Evolutionary conservation across 2,113 vertebrate species (phyloP).

Genomic region (Clarias gariepinus): DNA sequence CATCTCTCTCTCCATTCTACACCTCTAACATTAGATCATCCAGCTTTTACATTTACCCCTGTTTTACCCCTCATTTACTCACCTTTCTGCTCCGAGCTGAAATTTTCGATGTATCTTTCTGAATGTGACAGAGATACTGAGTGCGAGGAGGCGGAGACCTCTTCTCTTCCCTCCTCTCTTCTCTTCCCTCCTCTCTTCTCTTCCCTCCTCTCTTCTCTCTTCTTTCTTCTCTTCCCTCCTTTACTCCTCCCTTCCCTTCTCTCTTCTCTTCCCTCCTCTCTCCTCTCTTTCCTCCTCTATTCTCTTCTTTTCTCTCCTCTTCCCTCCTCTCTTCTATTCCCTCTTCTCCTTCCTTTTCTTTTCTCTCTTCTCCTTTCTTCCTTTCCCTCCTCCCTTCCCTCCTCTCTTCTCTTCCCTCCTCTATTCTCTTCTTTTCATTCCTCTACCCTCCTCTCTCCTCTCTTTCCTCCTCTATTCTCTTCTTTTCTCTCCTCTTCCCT

Average conservation of each 20-base stretch:
- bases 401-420: slow-evolving; percentile 6
- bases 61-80: neutral
- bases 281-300: neutral
- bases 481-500: neutral
- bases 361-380: slow-evolving; percentile 1
- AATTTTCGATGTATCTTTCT: neutral
- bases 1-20: neutral
- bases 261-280: neutral
- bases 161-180: neutral
- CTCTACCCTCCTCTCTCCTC: slow-evolving; percentile 5
- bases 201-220: neutral
- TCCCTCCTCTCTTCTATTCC: slow-evolving; percentile 9
- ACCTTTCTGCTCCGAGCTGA: neutral
- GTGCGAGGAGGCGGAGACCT: slow-evolving; percentile 11
- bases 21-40: neutral
- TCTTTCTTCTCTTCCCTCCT: neutral
- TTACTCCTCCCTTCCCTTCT: neutral
- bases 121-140: slow-evolving; percentile 24
- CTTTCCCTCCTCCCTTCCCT: neutral
- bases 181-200: neutral
- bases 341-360: neutral
- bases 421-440: no score
- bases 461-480: neutral
- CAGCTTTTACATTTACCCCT: neutral
- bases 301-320: no score